Percentiles rank a stretch among this genome's conserved stretches.
These are phyloP conservation scores for Phania funesta DNA, from an alignment of 2,888 invertebrate genomes.

Conservation along the genomic window DNA sequence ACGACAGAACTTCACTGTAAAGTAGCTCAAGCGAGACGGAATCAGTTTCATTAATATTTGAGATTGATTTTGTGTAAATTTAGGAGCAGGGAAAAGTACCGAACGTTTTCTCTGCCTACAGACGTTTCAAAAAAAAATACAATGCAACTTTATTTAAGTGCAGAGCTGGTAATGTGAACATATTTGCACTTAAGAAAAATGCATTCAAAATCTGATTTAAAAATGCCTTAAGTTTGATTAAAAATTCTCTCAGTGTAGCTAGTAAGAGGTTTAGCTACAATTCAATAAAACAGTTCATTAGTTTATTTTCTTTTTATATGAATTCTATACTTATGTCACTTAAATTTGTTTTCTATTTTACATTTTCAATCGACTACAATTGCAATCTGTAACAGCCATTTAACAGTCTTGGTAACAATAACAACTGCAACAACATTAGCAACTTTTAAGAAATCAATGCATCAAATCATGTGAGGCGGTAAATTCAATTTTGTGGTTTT, in stretches of 20 bases:
- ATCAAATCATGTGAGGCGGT: conserved; percentile 79
- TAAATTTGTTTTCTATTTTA: neutral
- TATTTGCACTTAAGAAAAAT: too few relatives aligned
- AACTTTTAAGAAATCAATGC: conserved; percentile 42
- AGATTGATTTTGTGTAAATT: too few relatives aligned
- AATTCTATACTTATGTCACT: conserved; percentile 37
- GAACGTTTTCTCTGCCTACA: too few relatives aligned
- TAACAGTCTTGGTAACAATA: conserved; percentile 26
- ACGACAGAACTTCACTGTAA: too few relatives aligned
- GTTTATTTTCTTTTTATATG: conserved; percentile 26
- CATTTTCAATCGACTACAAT: conserved; percentile 42
- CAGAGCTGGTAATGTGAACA: too few relatives aligned
- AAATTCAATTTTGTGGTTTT: conserved; percentile 80
- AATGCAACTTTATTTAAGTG: too few relatives aligned
- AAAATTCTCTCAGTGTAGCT: neutral
- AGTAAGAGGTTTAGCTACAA: neutral
- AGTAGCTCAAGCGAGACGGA: too few relatives aligned
- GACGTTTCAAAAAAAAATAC: too few relatives aligned
- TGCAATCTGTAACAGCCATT: conserved; percentile 48
- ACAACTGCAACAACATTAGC: neutral
- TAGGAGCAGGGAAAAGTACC: too few relatives aligned
- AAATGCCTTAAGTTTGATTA: too few relatives aligned
- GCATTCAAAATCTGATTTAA: too few relatives aligned
- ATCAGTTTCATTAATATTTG: too few relatives aligned
- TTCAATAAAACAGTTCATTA: conserved; percentile 29